Conservation (phyloP, 2,888 invertebrate species). For the Pterostichus madidus region DNA sequence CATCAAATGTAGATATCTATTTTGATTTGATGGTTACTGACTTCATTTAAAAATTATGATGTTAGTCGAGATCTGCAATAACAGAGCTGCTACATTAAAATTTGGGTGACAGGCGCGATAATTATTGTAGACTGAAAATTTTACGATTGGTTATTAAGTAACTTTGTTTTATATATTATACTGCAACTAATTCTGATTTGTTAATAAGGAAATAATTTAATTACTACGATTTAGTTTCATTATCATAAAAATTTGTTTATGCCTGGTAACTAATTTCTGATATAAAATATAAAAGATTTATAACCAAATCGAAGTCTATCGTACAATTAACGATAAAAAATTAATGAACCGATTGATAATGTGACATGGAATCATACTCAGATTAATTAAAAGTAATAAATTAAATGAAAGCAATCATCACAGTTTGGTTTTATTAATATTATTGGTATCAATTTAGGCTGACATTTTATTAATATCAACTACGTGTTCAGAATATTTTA, state of each 20-base stretch:
- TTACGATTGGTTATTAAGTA: no score
- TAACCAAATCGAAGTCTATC: neutral
- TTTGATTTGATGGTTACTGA: no score
- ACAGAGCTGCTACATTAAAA: no score
- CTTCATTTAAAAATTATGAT: no score
- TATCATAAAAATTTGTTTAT: conserved; percentile 43
- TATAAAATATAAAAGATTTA: conserved; percentile 29
- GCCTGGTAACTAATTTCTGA: conserved; percentile 41
- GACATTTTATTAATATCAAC: conserved; percentile 37
- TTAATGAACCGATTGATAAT: conserved; percentile 35
- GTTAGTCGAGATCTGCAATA: no score
- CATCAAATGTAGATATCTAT: no score
- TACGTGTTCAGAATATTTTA: conserved; percentile 18
- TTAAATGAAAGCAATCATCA: conserved; percentile 26
- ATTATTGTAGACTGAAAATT: no score
- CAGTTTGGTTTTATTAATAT: conserved; percentile 36
- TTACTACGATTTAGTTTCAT: conserved; percentile 43
- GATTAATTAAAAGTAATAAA: conserved; percentile 40
- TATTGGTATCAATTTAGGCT: conserved; percentile 4
- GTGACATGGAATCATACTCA: conserved; percentile 12
- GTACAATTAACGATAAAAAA: conserved; percentile 31
- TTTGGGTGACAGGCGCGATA: no score
- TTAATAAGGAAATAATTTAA: conserved; percentile 19
- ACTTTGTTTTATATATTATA: no score
- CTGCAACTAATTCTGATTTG: no score